Evolutionary conservation across 2,113 vertebrate genomes (phyloP), one percentile per base, ranked within the genome.

Genomic region (Grallaria varia): DNA sequence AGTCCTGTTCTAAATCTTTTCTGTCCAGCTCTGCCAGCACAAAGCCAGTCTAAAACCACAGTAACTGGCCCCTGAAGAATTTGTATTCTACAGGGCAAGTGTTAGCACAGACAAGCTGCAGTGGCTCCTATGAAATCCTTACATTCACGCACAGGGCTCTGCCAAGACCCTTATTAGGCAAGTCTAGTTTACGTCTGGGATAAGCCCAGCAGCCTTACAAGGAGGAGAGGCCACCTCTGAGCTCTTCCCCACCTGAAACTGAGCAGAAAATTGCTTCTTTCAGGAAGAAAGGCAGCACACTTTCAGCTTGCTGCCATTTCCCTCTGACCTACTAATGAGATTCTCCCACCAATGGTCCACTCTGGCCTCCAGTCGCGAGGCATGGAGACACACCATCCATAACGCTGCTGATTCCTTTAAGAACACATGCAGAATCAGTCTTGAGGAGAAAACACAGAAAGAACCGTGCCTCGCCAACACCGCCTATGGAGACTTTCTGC

Each of bases 1-100:
- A 90, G 76, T 53, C 72, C 42, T 81, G 60, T 71, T 96, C 95
- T 94, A 96, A 95, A 93, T 77, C 88, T 81, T 92, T 94, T 93
- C 75, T 92, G 69, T 92, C 69, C 83, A 78, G 37, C 40, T 82
- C 83, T 93, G 83, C 73, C 90, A 94, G 83, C 69, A 93, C 73
- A 90, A 97, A 95, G 69, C 76, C 4, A 0, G 33, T 49, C 56
- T 87, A 84, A 97, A 97, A 81, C 90, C 92, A 87, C 80, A 82
- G 35, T 66, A 96, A 93, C 49, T 79, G 52, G 76, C 28, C 88
- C 68, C 93, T 68, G n/a, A 93, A 94, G 96, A 92, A 92, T 94
- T 78, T 7, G 2, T 89, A 82, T 78, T 84, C 85, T 75, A 64
- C 14, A 93, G 93, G 56, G 80, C 79, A 81, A 81, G 64, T 8